These are phyloP conservation scores for Microtus montanus DNA, from an alignment of 2,113 vertebrate species.

Conservation along the genomic window DNA sequence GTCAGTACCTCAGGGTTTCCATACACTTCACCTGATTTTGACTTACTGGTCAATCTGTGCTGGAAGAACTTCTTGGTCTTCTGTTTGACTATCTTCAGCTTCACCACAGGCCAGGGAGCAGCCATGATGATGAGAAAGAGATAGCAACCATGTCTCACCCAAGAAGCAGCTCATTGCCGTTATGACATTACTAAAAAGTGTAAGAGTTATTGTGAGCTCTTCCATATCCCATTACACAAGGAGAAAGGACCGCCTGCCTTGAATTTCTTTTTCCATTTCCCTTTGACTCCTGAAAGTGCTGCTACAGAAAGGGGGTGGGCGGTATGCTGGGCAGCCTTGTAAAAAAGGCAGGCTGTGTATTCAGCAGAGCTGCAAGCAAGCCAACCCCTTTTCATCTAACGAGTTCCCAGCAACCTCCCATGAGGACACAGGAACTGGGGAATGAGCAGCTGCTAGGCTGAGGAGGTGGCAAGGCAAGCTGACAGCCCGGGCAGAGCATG, in stretches of 20 bases:
- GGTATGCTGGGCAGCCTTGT: background rate
- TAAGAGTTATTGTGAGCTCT: background rate
- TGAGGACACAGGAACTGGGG: slow-evolving; percentile 46
- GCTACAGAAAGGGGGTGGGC: background rate
- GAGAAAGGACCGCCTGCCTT: background rate
- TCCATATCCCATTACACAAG: background rate
- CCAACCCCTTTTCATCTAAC: slow-evolving; percentile 24
- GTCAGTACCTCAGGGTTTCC: background rate
- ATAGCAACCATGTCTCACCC: background rate
- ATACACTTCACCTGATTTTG: background rate
- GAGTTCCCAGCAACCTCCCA: background rate
- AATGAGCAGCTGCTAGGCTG: slow-evolving; percentile 71
- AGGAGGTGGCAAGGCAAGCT: slow-evolving; percentile 66
- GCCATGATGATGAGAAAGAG: background rate
- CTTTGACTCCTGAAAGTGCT: slow-evolving; percentile 1
- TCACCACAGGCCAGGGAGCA: background rate
- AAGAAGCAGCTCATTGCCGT: background rate
- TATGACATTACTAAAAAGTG: slow-evolving; percentile 26
- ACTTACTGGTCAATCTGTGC: background rate
- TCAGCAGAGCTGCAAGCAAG: background rate
- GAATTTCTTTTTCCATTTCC: background rate
- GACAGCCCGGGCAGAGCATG: slow-evolving; percentile 62
- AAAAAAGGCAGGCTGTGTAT: background rate
- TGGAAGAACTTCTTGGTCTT: background rate
- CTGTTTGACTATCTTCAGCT: background rate